Conservation (phyloP, 2,888 invertebrate genomes). For the Meteorus colon region DNA sequence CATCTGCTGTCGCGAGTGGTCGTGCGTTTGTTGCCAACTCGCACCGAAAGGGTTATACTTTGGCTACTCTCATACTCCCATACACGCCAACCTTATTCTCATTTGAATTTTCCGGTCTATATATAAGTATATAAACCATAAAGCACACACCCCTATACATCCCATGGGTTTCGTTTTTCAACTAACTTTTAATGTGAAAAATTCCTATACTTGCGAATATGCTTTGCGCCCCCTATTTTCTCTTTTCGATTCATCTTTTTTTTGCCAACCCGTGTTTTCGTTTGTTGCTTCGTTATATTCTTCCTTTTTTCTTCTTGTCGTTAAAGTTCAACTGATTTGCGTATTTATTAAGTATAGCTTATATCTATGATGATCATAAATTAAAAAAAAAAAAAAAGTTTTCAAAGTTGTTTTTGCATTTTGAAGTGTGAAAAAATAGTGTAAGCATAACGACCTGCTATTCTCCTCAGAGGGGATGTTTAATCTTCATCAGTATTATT, state of each 20-base stretch:
- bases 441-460: background rate
- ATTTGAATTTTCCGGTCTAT: constrained; percentile 31
- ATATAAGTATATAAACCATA: background rate
- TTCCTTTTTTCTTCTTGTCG: background rate
- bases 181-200: constrained; percentile 41
- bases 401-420: constrained; percentile 21
- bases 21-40: constrained; percentile 40
- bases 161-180: constrained; percentile 35
- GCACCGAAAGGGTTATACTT: constrained; percentile 39
- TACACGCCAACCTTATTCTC: constrained; percentile 24
- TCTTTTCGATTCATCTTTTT: background rate
- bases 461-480: background rate
- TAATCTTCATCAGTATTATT: background rate
- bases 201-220: constrained; percentile 21
- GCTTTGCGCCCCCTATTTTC: constrained; percentile 7
- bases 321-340: constrained; percentile 33
- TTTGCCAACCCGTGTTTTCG: background rate
- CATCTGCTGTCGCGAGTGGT: constrained; percentile 41
- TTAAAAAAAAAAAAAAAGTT: constrained; percentile 18
- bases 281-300: background rate
- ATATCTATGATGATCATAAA: constrained; percentile 16
- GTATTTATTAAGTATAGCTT: constrained; percentile 30
- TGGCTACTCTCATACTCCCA: background rate
- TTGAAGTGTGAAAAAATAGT: background rate
- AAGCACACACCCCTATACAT: background rate